phyloP scores from a whole-genome alignment of 92 coral and sea anemone species.

The Zoanthus gigantus region DNA sequence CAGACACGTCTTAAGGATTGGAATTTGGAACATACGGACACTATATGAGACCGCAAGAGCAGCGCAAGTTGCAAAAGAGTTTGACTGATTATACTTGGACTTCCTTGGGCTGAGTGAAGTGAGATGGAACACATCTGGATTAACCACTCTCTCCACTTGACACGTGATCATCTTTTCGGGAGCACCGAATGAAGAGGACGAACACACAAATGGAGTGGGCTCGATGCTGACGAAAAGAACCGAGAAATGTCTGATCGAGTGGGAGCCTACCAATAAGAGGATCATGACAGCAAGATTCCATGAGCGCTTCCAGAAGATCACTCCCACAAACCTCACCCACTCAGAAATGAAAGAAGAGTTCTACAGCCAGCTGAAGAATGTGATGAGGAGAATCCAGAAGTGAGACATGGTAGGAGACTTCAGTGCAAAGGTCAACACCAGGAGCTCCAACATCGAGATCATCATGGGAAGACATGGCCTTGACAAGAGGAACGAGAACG shows the following conservation, averaged over 20 bases:
- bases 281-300: background rate
- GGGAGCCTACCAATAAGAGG: background rate
- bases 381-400: background rate
- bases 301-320: background rate
- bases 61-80: conserved; percentile 7
- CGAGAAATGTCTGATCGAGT: background rate
- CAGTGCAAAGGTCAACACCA: background rate
- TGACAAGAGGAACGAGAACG: no score
- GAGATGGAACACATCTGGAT: no score
- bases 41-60: background rate
- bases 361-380: background rate
- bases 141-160: no score
- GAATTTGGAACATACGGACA: conserved; percentile 1
- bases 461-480: background rate
- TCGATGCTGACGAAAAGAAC: background rate
- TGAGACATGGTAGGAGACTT: background rate
- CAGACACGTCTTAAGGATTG: background rate
- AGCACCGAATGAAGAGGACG: background rate
- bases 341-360: background rate
- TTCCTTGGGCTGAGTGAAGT: background rate
- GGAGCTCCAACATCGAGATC: background rate
- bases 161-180: no score
- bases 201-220: background rate
- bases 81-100: background rate
- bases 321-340: background rate